These are phyloP conservation scores for Philotrypesis tridentata DNA, from an alignment of 1,140 invertebrate genomes.

Conservation along the genomic window DNA sequence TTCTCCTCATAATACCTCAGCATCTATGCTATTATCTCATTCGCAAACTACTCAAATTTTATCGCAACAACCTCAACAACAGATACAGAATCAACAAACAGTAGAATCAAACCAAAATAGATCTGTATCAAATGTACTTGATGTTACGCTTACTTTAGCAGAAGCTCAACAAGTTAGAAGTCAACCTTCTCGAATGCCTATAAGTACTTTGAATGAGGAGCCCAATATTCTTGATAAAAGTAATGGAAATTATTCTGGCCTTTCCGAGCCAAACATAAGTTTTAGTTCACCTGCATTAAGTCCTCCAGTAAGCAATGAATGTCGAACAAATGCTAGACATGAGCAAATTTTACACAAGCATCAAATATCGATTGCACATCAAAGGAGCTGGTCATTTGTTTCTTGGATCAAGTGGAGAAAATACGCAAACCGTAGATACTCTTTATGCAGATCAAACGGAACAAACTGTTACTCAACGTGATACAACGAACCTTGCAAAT, in stretches of 20 bases:
- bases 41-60: too few species aligned
- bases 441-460: slow-evolving; percentile 10
- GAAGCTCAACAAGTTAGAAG: slow-evolving; percentile 75
- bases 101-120: slow-evolving; percentile 70
- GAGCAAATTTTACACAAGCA: slow-evolving; percentile 84
- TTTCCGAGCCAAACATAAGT: slow-evolving; percentile 70
- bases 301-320: slow-evolving; percentile 55
- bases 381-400: slow-evolving; percentile 76
- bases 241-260: slow-evolving; percentile 62
- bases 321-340: slow-evolving; percentile 72
- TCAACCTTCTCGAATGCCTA: slow-evolving; percentile 69
- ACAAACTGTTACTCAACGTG: too few species aligned
- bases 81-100: slow-evolving; percentile 67
- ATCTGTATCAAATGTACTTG: slow-evolving; percentile 71
- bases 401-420: slow-evolving; percentile 56
- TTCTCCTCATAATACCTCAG: slow-evolving; percentile 66
- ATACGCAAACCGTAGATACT: slow-evolving; percentile 27
- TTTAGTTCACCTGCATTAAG: slow-evolving; percentile 59
- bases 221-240: slow-evolving; percentile 72
- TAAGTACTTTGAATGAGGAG: slow-evolving; percentile 65
- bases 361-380: slow-evolving; percentile 84
- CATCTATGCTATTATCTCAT: slow-evolving; percentile 69
- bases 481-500: slow-evolving; percentile 63
- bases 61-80: slow-evolving; percentile 58
- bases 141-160: slow-evolving; percentile 74